Evolutionary conservation across 1,140 invertebrate species (phyloP), one percentile per base, ranked within the genome.

Genomic region (Cherax quadricarinatus): DNA sequence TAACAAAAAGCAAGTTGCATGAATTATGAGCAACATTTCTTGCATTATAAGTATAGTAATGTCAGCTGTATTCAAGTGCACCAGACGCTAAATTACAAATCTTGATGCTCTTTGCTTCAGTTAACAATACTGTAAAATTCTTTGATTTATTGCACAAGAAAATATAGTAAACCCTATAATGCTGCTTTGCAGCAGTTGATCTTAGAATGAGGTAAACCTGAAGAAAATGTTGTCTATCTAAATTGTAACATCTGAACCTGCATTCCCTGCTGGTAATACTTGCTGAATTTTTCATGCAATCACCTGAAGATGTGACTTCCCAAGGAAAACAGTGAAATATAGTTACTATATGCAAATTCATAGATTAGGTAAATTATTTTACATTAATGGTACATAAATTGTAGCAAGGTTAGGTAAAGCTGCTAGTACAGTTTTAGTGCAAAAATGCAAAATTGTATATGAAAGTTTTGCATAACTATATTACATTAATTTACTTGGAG

Each of bases 131-230:
- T 75, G 70, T 30, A 75, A 75, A 75, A 75, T 75, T 75, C 21
- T 75, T 75, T 75, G 70, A 75, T 75, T 75, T 75, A 7, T 75
- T 75, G 70, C 70, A 75, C 70, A 75, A 75, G 70, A 75, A 75
- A 75, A 75, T 70, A 60, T 57, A 75, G 70, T 75, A n/a, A 75
- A n/a, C 70, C 70, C 30, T 75, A 24, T 30, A 75, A 30, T 75
- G 70, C 70, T 30, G 70, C 24, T 75, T 75, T 75, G 70, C 70
- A 75, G 24, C 70, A 30, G 9, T 30, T 75, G 70, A 30, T 30
- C 70, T 9, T 30, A 21, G 24, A n/a, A 75, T 75, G 70, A 24
- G 24, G 24, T 75, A 9, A 30, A 30, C 7, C 9, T 30, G n/a
- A 75, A 75, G 24, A 30, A 75, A 75, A 30, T 30, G 21, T 66